Conservation (phyloP, 2,888 invertebrate species). For the Gymnoscelis rufifasciata region DNA sequence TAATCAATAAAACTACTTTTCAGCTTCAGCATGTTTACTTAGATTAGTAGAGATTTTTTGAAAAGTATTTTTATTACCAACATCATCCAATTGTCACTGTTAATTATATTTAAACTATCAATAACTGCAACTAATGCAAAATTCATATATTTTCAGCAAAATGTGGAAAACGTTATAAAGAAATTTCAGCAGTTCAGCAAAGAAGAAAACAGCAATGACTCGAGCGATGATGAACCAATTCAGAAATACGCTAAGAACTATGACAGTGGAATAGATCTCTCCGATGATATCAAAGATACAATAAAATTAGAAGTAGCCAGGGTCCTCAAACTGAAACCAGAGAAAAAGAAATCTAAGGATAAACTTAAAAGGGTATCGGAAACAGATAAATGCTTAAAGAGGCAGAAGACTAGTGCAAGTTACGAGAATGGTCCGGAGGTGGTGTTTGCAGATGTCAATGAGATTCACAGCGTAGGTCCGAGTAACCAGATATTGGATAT, state of each 20-base stretch:
- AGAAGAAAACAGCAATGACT: constrained; percentile 33
- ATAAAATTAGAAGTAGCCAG: constrained; percentile 51
- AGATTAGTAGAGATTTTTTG: too few species aligned
- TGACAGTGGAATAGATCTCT: constrained; percentile 49
- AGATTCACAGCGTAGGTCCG: constrained; percentile 29
- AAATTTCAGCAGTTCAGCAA: constrained; percentile 48
- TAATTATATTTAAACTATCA: too few species aligned
- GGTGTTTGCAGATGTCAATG: constrained; percentile 61
- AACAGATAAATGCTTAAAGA: constrained; percentile 23
- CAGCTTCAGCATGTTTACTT: too few species aligned
- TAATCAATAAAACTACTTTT: too few species aligned
- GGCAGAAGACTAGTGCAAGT: constrained; percentile 20
- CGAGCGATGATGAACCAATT: constrained; percentile 66
- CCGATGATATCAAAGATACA: constrained; percentile 50
- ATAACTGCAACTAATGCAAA: background rate
- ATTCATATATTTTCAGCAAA: constrained; percentile 40
- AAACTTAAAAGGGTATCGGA: constrained; percentile 20
- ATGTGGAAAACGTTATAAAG: constrained; percentile 46
- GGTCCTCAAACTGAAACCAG: constrained; percentile 30
- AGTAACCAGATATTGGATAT: constrained; percentile 36
- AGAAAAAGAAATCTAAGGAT: constrained; percentile 14
- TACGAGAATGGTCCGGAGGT: constrained; percentile 38
- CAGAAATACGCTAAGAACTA: constrained; percentile 54
- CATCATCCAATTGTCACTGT: too few species aligned
- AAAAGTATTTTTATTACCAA: too few species aligned